Conservation (phyloP, 2,888 invertebrate genomes). For the Andrena flavipes region DNA sequence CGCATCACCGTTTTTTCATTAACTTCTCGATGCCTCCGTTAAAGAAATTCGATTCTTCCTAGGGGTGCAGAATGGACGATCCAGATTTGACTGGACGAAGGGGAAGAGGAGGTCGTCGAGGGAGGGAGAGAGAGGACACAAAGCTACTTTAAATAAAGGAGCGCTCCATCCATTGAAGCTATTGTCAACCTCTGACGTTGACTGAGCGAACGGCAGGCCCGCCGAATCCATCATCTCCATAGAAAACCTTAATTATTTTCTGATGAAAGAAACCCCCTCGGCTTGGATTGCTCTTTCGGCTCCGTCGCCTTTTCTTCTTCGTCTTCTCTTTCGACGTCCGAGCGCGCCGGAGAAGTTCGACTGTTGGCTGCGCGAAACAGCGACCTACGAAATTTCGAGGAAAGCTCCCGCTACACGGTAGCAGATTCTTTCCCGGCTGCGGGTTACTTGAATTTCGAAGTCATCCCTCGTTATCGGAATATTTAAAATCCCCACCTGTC, state of each 20-base stretch:
- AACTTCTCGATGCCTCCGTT: constrained; percentile 52
- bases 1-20: constrained; percentile 71
- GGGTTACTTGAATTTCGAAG: background rate
- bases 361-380: background rate
- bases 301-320: constrained; percentile 27
- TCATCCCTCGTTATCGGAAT: background rate
- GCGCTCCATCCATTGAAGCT: constrained; percentile 84
- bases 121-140: constrained; percentile 77
- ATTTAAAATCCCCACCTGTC: no score
- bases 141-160: constrained; percentile 85
- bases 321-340: constrained; percentile 32
- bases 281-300: constrained; percentile 70
- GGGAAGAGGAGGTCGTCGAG: constrained; percentile 55
- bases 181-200: constrained; percentile 85
- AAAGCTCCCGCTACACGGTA: background rate
- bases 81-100: constrained; percentile 67
- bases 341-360: background rate
- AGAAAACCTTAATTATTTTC: constrained; percentile 85
- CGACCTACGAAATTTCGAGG: background rate
- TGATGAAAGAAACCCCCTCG: constrained; percentile 82
- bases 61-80: constrained; percentile 57
- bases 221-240: constrained; percentile 84
- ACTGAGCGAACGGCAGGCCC: constrained; percentile 82
- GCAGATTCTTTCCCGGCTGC: no score
- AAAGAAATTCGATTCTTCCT: constrained; percentile 56